Evolutionary conservation across 2,797 vertebrate genomes (phyloP), one percentile per base, ranked within the genome.

Genomic region (Margarornis squamiger): DNA sequence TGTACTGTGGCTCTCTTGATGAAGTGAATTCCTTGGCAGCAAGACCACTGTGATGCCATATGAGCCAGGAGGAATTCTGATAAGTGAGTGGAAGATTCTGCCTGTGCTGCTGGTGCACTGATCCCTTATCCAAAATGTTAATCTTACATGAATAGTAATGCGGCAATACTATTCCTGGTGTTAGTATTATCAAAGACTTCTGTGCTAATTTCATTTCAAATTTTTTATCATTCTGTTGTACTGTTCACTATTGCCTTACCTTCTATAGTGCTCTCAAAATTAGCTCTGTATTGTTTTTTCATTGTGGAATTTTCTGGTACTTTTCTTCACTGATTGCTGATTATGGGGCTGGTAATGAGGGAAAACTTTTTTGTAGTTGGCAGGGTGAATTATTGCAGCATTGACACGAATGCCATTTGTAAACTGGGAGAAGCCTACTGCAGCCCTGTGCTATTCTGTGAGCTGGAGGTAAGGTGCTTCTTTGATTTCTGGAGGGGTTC

Each of bases 371-470:
- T 52, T 75, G 20, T 86, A 98, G 98, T 96, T n/a, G 97, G 97
- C 51, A 93, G 48, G 65, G 72, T 97, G 61, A 97, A 95, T 41
- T 95, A 30, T 91, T 97, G 96, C 91, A 97, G 94, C 7, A 0
- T 98, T 32, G 97, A 98, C 9, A 96, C 95, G 61, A 97, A 96
- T 38, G 97, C 97, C 2, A 30, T 99, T 74, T 96, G 95, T 86
- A 98, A 97, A 88, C 95, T 99, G 93, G 98, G 98, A 52, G 98
- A 98, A 32, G 83, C 92, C 26, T 98, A 98, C 84, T 97, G 97
- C 49, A 99, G 99, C 87, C 98, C 99, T 30, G 91, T 99, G 74
- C 92, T 99, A 34, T 98, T 98, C 95, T 98, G 98, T 41, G 99
- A 99, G 94, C 86, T 98, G 80, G 97, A 98, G 97, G 98, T 98